These are phyloP conservation scores for Psephotus haematonotus DNA, from an alignment of 2,113 vertebrate genomes.

Conservation along the genomic window DNA sequence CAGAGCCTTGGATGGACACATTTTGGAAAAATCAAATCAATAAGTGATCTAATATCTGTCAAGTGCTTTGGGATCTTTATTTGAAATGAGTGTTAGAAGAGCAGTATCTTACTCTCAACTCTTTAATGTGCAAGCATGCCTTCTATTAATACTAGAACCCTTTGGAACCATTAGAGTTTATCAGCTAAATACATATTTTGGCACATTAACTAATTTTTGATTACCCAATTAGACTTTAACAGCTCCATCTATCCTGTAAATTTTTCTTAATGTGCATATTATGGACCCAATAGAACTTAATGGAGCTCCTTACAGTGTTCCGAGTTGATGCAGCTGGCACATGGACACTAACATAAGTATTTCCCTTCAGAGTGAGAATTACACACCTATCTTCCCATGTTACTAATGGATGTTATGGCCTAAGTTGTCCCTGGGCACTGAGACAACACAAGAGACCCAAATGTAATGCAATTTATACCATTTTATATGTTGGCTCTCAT, in stretches of 20 bases:
- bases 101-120: slow-evolving; percentile 33
- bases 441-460: neutral
- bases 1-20: slow-evolving; percentile 43
- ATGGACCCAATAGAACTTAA: slow-evolving; percentile 71
- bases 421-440: neutral
- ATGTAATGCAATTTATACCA: neutral
- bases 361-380: neutral
- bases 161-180: slow-evolving; percentile 69
- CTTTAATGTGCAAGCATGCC: slow-evolving; percentile 31
- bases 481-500: neutral
- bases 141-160: slow-evolving; percentile 61
- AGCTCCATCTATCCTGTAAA: slow-evolving; percentile 68
- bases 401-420: neutral
- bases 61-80: slow-evolving; percentile 59
- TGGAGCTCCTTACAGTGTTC: slow-evolving; percentile 63
- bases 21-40: slow-evolving; percentile 68
- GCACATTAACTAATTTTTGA: slow-evolving; percentile 73
- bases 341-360: slow-evolving; percentile 21
- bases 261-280: slow-evolving; percentile 67
- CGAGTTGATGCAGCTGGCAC: slow-evolving; percentile 55
- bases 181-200: slow-evolving; percentile 72
- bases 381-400: neutral
- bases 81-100: slow-evolving; percentile 6
- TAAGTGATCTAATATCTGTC: slow-evolving; percentile 64
- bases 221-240: slow-evolving; percentile 69